Evolutionary conservation across 2,113 vertebrate genomes (phyloP).

Genomic region (Cebidichthys violaceus): DNA sequence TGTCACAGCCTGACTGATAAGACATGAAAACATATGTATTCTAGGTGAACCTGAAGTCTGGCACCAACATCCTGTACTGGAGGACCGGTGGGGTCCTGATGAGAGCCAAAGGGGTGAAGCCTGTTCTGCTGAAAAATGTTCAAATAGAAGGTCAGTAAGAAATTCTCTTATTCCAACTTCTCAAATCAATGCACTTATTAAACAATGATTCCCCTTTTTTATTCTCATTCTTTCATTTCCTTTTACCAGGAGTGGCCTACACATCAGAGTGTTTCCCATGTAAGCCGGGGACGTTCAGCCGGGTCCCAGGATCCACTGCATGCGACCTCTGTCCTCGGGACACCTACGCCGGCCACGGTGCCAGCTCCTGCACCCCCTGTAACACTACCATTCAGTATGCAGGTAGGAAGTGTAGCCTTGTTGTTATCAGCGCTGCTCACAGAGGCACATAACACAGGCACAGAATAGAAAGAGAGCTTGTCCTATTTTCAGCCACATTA

Average conservation of each 20-base stretch:
- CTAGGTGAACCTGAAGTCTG: conserved; percentile 94
- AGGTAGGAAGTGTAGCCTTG: conserved; percentile 76
- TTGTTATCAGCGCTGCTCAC: conserved; percentile 9
- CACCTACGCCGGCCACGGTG: conserved; percentile 91
- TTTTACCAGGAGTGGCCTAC: conserved; percentile 91
- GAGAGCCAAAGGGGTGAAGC: conserved; percentile 91
- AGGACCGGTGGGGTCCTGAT: conserved; percentile 94
- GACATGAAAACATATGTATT: conserved; percentile 34
- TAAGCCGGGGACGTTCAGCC: conserved; percentile 93
- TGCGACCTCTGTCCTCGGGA: conserved; percentile 92
- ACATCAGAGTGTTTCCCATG: conserved; percentile 96
- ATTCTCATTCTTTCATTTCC: not conserved
- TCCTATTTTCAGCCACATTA: conserved; percentile 35
- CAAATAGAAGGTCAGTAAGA: conserved; percentile 91
- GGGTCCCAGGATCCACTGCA: conserved; percentile 86
- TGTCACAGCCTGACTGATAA: not conserved
- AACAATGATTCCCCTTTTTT: not conserved
- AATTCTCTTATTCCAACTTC: not conserved
- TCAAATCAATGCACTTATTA: not conserved
- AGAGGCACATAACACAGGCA: not conserved
- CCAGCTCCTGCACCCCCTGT: conserved; percentile 91
- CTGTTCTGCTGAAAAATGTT: conserved; percentile 95
- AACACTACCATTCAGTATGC: conserved; percentile 88
- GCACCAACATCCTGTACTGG: conserved; percentile 97
- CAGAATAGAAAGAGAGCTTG: not conserved